These are phyloP conservation scores for Pomatorhinus ruficollis DNA, from an alignment of 2,113 vertebrate species.

Conservation along the genomic window DNA sequence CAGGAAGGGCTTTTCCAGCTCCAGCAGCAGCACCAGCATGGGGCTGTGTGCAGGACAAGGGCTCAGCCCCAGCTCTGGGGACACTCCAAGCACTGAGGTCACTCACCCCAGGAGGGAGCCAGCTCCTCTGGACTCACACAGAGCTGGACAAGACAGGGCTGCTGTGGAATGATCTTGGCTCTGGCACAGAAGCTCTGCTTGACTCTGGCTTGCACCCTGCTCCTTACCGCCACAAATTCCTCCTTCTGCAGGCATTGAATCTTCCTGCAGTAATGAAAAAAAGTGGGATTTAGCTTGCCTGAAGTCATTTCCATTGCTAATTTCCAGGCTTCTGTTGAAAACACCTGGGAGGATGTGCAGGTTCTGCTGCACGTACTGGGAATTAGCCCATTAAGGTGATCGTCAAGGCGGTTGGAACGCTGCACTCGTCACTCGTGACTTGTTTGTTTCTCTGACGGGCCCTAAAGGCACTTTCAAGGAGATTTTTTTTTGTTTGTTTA, in stretches of 20 bases:
- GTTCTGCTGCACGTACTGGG: not conserved
- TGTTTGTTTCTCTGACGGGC: not conserved
- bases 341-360: constrained; percentile 7
- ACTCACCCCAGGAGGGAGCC: not conserved
- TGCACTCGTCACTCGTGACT: not conserved
- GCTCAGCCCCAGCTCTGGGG: not conserved
- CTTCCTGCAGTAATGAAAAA: not conserved
- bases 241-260: not conserved
- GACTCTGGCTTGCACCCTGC: not conserved
- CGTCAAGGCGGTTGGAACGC: not conserved
- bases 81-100: not conserved
- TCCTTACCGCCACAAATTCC: not conserved
- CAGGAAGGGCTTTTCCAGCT: not conserved
- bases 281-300: not conserved
- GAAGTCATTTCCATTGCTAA: constrained; percentile 6
- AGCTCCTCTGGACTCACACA: not conserved
- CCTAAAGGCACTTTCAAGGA: not conserved
- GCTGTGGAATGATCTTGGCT: not conserved
- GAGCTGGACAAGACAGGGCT: not conserved
- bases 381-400: constrained; percentile 26
- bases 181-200: not conserved
- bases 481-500: not conserved
- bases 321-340: not conserved
- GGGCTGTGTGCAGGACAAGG: not conserved
- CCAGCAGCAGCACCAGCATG: not conserved